Conservation (phyloP, 2,113 vertebrate species). For the Takifugu flavidus region DNA sequence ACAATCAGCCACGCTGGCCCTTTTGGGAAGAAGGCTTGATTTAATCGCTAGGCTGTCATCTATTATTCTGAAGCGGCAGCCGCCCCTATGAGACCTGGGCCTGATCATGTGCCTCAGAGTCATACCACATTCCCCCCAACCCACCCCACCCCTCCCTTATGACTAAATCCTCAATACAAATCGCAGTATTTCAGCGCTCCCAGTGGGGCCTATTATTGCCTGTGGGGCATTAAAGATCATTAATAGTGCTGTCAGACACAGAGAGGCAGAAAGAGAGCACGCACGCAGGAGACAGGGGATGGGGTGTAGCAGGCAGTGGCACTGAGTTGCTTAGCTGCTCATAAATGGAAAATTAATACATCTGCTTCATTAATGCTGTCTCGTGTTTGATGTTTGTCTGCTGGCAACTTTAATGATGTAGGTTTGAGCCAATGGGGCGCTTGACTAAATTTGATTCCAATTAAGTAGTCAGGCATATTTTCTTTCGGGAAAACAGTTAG, state of each 20-base stretch:
- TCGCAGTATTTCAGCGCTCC: constrained; percentile 96
- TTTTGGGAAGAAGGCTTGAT: constrained; percentile 87
- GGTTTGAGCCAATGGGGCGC: constrained; percentile 80
- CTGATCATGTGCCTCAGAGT: constrained; percentile 83
- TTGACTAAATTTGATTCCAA: constrained; percentile 85
- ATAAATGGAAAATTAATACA: constrained; percentile 95
- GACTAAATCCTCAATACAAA: constrained; percentile 99
- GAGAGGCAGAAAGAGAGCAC: constrained; percentile 66
- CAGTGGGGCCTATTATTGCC: constrained; percentile 97
- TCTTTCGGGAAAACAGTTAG: constrained; percentile 75
- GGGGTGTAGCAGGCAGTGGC: constrained; percentile 51
- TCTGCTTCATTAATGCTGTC: constrained; percentile 91
- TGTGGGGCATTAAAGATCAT: constrained; percentile 99
- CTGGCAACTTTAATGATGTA: constrained; percentile 90
- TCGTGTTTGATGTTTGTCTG: constrained; percentile 88
- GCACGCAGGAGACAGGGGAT: constrained; percentile 12
- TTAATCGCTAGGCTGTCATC: constrained; percentile 88
- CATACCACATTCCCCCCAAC: constrained; percentile 57
- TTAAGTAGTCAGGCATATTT: constrained; percentile 81
- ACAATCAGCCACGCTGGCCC: constrained; percentile 84
- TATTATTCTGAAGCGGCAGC: constrained; percentile 86
- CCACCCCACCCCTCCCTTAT: constrained; percentile 68
- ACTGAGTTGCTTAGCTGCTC: constrained; percentile 84
- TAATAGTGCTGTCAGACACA: constrained; percentile 95
- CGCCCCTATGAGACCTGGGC: constrained; percentile 74